phyloP scores from a whole-genome alignment of 1,140 invertebrate species.

The Nasonia longicornis region DNA sequence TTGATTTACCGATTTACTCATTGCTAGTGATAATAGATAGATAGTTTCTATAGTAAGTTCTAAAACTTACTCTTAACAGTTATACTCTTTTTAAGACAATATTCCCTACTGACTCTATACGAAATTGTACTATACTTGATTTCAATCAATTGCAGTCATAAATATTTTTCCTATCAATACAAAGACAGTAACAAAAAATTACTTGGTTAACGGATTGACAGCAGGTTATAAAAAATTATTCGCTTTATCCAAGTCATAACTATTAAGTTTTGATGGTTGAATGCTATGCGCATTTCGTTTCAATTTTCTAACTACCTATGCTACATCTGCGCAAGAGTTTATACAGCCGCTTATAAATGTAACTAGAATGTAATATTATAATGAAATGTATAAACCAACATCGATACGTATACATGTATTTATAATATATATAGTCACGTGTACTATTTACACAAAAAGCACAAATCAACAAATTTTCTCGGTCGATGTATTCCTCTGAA shows the following conservation, averaged over 20 bases:
- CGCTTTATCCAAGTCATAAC: not conserved
- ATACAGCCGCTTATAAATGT: not conserved
- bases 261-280: not conserved
- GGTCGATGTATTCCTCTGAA: not conserved
- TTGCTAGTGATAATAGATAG: not conserved
- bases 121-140: constrained; percentile 2
- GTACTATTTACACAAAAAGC: constrained; percentile 18
- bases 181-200: not conserved
- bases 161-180: not conserved
- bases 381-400: not conserved
- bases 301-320: not conserved
- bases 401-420: not conserved
- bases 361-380: not conserved
- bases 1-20: constrained; percentile 2
- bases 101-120: not conserved
- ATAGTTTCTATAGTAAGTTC: not conserved
- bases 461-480: not conserved
- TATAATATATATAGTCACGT: not conserved
- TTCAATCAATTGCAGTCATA: not conserved
- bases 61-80: not conserved
- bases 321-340: not conserved
- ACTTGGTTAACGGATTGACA: not conserved
- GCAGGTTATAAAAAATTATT: not conserved
- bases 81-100: not conserved
- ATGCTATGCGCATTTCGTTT: not conserved